Percentiles rank a stretch among this genome's conserved stretches.
phyloP scores from a whole-genome alignment of 2,888 invertebrate species.

The Sthenelais limicola region DNA sequence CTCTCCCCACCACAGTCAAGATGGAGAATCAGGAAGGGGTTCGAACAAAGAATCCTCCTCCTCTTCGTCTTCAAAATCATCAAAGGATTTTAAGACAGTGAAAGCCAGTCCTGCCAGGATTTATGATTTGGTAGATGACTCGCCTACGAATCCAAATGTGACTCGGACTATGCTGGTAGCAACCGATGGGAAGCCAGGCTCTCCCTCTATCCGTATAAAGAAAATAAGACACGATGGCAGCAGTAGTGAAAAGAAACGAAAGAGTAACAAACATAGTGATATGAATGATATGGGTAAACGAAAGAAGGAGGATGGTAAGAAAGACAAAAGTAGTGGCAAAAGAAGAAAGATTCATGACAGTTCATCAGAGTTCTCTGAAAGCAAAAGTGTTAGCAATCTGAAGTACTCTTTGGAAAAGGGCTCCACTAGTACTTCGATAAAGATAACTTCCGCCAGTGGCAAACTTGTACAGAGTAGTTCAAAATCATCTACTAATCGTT shows the following conservation, averaged over 20 bases:
- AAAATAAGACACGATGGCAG: conserved; percentile 34
- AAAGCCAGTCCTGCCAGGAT: conserved; percentile 34
- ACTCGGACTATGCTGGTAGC: conserved; percentile 20
- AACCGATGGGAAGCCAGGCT: conserved; percentile 18
- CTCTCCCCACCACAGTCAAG: neutral
- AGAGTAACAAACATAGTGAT: conserved; percentile 57
- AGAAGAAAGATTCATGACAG: conserved; percentile 18
- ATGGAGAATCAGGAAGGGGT: conserved; percentile 13
- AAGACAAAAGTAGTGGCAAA: conserved; percentile 34
- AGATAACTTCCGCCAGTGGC: conserved; percentile 42
- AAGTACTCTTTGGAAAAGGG: conserved; percentile 35
- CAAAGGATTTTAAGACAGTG: conserved; percentile 15
- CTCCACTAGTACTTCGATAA: conserved; percentile 46
- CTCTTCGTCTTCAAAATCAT: conserved; percentile 25
- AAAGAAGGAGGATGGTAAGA: conserved; percentile 38
- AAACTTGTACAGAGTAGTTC: conserved; percentile 28
- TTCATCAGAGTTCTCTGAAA: conserved; percentile 28
- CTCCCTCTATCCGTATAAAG: conserved; percentile 21
- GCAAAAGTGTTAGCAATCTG: conserved; percentile 4
- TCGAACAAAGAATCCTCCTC: conserved; percentile 30
- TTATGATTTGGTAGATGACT: conserved; percentile 26
- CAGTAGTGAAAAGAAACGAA: conserved; percentile 63
- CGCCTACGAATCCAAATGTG: conserved; percentile 26
- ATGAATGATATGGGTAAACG: conserved; percentile 18
- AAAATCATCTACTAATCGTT: conserved; percentile 11